These are phyloP conservation scores for Loriculus beryllinus DNA, from an alignment of 2,797 vertebrate genomes.

Conservation along the genomic window DNA sequence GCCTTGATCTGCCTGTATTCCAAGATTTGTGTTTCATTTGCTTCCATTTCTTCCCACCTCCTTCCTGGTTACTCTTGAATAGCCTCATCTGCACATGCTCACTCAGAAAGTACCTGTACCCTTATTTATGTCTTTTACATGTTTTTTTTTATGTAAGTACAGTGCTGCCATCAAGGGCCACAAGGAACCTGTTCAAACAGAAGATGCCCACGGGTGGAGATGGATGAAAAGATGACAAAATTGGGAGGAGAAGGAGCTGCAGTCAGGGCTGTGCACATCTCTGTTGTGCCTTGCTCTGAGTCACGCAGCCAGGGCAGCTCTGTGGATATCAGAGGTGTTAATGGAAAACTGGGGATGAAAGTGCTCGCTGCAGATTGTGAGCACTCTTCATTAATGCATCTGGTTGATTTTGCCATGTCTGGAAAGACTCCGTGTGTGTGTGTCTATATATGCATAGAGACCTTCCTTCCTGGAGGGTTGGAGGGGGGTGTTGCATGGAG, in stretches of 20 bases:
- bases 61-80: neutral
- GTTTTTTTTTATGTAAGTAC: neutral
- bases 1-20: neutral
- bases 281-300: neutral
- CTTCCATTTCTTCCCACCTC: neutral
- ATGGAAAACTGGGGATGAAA: slow-evolving; percentile 14
- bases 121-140: neutral
- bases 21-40: neutral
- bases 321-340: neutral
- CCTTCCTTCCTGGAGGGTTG: neutral
- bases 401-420: neutral
- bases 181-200: neutral
- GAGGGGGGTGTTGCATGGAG: neutral
- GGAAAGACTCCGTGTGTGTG: neutral
- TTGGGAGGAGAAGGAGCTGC: neutral
- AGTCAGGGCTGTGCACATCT: neutral
- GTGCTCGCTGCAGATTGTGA: neutral
- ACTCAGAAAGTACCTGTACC: neutral
- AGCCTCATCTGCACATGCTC: neutral
- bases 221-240: neutral
- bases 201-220: neutral
- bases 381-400: neutral
- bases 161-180: neutral
- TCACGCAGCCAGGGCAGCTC: neutral
- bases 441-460: neutral